Base-by-base conservation (phyloP, 2,888 invertebrate genomes). In the Melitaea athalia region DNA sequence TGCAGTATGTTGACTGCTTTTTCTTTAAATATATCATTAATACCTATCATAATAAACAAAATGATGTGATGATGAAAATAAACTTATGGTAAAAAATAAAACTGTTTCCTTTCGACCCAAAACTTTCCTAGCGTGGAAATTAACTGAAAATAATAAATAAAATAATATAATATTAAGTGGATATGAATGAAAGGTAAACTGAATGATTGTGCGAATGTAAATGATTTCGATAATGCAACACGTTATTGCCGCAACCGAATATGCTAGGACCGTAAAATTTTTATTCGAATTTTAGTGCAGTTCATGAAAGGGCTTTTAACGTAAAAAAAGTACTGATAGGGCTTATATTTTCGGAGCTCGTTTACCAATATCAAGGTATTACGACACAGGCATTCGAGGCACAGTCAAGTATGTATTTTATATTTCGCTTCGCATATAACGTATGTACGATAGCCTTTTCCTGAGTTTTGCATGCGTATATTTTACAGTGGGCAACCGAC, bases 401-500 rank as follows among this genome's bases (percentile, higher is more conserved):
- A 71, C 72, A 67, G 67, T 72, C 72, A 75, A 75, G 75, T 77
- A 77, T 78, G 72, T 78, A 74, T 77, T 72, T 76, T 70, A 62
- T 71, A 72, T 75, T 72, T 72, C 68, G 68, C 72, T 74, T 74
- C 76, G 73, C 71, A 33, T 75, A 78, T 73, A 74, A 78, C 76
- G 77, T 77, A 3, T 38, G 38, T 38, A 38, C 38, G 77, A 59
- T 64, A 66, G 73, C 71, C 69, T 75, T 70, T 73, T 67, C 73
- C 81, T 89, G 82, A 89, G 90, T 85, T 85, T 84, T 85, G 79
- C 80, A 82, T 86, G 81, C 78, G 77, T 81, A 79, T 38, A 38
- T 86, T 86, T 94, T 95, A 72, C 91, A 98, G 99, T 99, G 99
- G 99, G 99, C 99, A 65, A 99, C 98, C 73, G 99, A 98, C 93